Evolutionary conservation across 2,113 vertebrate genomes (phyloP).

Genomic region (Hylia prasina): DNA sequence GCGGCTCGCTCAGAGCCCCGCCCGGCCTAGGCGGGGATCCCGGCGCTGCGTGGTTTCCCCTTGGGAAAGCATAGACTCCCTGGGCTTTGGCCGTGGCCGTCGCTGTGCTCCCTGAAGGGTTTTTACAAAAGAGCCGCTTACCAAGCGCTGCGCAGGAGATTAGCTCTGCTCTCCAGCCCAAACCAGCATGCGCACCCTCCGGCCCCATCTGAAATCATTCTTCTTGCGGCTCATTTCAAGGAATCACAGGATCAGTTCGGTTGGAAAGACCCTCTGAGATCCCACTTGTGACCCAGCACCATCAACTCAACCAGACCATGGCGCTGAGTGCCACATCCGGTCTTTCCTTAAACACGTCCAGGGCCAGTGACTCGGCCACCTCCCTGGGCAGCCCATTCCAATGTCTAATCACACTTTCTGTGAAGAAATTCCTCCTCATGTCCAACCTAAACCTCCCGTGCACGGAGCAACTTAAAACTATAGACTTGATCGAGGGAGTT

Average conservation of each 20-base stretch:
- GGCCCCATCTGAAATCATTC: not conserved
- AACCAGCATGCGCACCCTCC: fast-evolving
- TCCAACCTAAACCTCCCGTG: no score
- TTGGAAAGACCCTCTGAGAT: not conserved
- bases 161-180: no score
- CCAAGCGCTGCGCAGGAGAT: not conserved
- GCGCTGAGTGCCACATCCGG: not conserved
- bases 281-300: not conserved
- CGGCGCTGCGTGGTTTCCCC: fast-evolving
- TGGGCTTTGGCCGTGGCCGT: fast-evolving
- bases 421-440: not conserved
- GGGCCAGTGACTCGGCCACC: not conserved
- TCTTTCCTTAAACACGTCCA: not conserved
- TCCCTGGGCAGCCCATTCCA: not conserved
- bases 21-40: fast-evolving
- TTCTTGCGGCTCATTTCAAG: not conserved
- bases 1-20: fast-evolving
- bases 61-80: fast-evolving
- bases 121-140: no score
- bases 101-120: fast-evolving
- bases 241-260: not conserved
- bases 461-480: not conserved
- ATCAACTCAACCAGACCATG: no score
- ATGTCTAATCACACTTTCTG: not conserved
- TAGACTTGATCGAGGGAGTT: not conserved